Evolutionary conservation across 2,888 invertebrate genomes (phyloP), one percentile per base, ranked within the genome.

Genomic region (Diaphora mendica): DNA sequence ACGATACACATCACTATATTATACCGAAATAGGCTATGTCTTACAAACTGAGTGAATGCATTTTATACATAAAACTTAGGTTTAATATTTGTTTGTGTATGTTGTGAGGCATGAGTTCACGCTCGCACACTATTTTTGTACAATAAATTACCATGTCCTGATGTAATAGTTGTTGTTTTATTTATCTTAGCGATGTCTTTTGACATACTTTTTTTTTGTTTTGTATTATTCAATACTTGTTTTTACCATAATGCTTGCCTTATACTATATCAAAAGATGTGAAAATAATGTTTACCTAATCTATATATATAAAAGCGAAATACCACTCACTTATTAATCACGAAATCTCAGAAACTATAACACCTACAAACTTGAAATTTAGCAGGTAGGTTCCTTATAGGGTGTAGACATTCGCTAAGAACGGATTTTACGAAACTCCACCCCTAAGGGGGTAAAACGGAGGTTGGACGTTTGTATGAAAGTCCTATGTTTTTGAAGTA

Each of bases 91-190:
- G 94, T 95, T 94, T 93, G 94, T 95, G 94, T 93, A 92, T 91
- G 93, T 94, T 92, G 92, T 92, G 93, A 93, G 90, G 91, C 93
- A 94, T 93, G 94, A 93, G 92, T 93, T 93, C 93, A 92, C 93
- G 93, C 94, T 94, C 94, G 95, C 95, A 95, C 95, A 95, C 94
- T 95, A 95, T 95, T 95, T 95, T 95, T 95, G 94, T 95, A 95
- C 94, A 95, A 95, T 95, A 95, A 95, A 95, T 82, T 94, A 95
- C 93, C 93, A 93, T 94, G 95, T 94, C 94, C 94, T 91, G 91
- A 93, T 91, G 90, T 89, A 86, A 87, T 76, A 79, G 83, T 80
- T 77, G 86, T 94, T 92, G 94, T 95, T 95, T 95, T 92, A 94
- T 95, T 95, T 92, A 68, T 79, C 76, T 82, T 78, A 78, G 76